A percentile compares a stretch with the other conserved stretches of the same genome.
These are phyloP conservation scores for Australoheros facetus DNA, from an alignment of 2,797 vertebrate species.

Conservation along the genomic window DNA sequence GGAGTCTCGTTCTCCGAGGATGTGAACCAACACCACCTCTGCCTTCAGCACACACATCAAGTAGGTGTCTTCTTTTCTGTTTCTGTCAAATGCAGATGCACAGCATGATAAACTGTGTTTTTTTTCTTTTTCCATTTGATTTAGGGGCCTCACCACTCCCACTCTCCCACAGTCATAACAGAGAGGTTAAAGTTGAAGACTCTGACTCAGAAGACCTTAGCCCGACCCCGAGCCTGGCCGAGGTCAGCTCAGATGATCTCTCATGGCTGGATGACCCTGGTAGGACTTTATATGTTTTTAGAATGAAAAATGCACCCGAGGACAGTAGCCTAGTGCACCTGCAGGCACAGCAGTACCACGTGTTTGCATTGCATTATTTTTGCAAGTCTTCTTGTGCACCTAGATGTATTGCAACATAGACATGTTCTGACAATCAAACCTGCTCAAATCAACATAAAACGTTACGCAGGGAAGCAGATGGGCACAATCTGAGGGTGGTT, in stretches of 20 bases:
- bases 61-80: conserved; percentile 34
- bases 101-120: background rate
- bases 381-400: conserved; percentile 20
- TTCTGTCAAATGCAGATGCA: background rate
- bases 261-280: conserved; percentile 76
- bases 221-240: conserved; percentile 80
- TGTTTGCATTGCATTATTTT: conserved; percentile 12
- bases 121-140: background rate
- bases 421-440: conserved; percentile 12
- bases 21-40: conserved; percentile 45
- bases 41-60: conserved; percentile 49
- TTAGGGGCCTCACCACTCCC: conserved; percentile 42
- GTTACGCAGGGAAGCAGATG: conserved; percentile 28
- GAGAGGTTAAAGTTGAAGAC: conserved; percentile 39
- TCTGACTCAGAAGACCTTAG: conserved; percentile 81
- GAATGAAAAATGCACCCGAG: background rate
- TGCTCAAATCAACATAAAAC: background rate
- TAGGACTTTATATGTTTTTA: conserved; percentile 38
- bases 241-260: conserved; percentile 83
- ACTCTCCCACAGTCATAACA: conserved; percentile 14
- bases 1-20: conserved; percentile 67
- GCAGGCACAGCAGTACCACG: background rate
- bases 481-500: conserved; percentile 22
- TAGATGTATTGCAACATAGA: background rate
- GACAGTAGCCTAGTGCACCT: background rate